Conservation (phyloP, 2,888 invertebrate genomes). For the Cylloceria caligata region DNA sequence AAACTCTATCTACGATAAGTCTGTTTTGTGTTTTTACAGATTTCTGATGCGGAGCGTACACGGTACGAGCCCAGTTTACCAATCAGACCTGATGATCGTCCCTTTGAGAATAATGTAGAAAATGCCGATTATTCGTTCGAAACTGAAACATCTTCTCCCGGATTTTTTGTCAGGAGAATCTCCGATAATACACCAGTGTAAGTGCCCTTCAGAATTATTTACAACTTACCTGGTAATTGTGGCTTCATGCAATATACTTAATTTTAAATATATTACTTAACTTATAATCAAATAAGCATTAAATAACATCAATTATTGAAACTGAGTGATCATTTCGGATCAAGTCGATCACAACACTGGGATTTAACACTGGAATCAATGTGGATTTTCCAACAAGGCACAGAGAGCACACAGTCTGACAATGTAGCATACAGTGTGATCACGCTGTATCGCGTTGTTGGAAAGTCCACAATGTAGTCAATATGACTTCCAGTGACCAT, state of each 20-base stretch:
- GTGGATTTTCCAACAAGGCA: too few species aligned
- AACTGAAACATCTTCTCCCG: constrained; percentile 78
- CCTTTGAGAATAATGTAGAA: constrained; percentile 83
- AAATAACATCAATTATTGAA: too few species aligned
- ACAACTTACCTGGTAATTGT: background rate
- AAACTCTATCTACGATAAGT: background rate
- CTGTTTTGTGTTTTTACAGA: constrained; percentile 80
- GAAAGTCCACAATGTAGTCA: too few species aligned
- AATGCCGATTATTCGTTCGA: constrained; percentile 86
- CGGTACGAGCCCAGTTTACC: constrained; percentile 90
- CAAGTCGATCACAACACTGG: too few species aligned
- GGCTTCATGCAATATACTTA: background rate
- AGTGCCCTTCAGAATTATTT: background rate
- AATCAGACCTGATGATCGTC: constrained; percentile 65
- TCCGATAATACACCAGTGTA: constrained; percentile 46
- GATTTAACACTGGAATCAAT: too few species aligned
- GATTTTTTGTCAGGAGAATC: constrained; percentile 58
- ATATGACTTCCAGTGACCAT: too few species aligned
- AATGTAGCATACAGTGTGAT: too few species aligned
- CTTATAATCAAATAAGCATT: background rate
- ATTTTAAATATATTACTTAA: background rate
- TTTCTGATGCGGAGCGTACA: constrained; percentile 85
- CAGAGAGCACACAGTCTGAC: too few species aligned
- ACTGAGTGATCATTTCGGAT: too few species aligned
- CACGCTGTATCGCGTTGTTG: too few species aligned